A percentile compares a stretch with the other conserved stretches of the same genome.
phyloP scores from a whole-genome alignment of 2,113 vertebrate genomes.

The Origma solitaria region DNA sequence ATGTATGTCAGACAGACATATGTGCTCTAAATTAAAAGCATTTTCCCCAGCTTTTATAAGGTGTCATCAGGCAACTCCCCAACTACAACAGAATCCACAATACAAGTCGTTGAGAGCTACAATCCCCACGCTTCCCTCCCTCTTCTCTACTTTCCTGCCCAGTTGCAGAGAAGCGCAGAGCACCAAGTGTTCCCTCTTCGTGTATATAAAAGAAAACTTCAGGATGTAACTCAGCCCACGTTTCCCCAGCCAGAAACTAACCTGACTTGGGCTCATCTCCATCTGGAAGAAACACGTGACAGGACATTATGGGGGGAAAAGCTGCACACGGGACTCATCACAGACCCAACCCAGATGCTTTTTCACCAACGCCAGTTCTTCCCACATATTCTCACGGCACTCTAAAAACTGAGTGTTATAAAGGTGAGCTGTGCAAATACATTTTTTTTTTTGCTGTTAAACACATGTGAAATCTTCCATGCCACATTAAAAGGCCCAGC shows the following conservation, averaged over 20 bases:
- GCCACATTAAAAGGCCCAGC: background rate
- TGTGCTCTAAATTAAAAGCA: background rate
- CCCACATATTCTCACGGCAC: background rate
- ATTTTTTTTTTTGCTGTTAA: background rate
- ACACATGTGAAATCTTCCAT: background rate
- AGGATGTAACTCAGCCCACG: background rate
- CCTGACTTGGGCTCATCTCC: background rate
- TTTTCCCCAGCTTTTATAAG: background rate
- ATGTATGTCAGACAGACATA: background rate
- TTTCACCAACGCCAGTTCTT: background rate
- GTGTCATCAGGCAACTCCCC: background rate
- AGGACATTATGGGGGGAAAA: background rate
- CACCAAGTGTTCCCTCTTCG: background rate
- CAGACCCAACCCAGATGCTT: background rate
- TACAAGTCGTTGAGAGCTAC: background rate
- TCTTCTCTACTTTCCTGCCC: background rate
- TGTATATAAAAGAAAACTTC: background rate
- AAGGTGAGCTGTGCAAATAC: background rate
- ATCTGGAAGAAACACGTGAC: background rate
- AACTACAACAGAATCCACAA: background rate
- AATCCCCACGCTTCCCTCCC: background rate
- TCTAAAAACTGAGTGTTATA: background rate
- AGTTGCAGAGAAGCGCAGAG: background rate
- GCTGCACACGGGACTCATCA: background rate
- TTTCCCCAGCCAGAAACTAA: background rate